These are phyloP conservation scores for Phymanthus crucifer DNA, from an alignment of 92 coral and sea anemone species.

Conservation along the genomic window DNA sequence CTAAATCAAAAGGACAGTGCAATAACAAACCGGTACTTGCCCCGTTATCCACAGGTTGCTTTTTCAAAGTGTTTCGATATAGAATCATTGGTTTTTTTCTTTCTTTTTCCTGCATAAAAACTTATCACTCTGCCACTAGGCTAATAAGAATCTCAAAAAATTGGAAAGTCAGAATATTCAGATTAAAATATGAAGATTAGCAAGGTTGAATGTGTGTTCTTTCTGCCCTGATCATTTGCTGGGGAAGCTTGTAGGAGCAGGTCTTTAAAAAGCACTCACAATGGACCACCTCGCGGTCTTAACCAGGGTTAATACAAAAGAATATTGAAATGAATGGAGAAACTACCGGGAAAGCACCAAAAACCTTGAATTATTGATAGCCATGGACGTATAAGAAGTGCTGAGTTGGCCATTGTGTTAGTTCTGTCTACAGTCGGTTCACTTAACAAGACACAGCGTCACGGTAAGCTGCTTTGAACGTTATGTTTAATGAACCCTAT, in stretches of 20 bases:
- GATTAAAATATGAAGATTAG: neutral
- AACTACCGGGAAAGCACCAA: conserved; percentile 13
- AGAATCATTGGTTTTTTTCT: too few relatives aligned
- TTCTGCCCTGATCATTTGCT: neutral
- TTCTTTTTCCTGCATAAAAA: too few relatives aligned
- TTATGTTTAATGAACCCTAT: conserved; percentile 1
- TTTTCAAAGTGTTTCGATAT: too few relatives aligned
- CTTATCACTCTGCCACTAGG: too few relatives aligned
- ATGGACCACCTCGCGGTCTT: conserved; percentile 11
- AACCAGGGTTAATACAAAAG: conserved; percentile 16
- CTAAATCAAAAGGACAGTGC: neutral
- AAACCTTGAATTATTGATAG: conserved; percentile 22
- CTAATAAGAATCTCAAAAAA: neutral
- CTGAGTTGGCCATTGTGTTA: conserved; percentile 7
- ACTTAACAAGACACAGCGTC: neutral
- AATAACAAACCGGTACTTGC: neutral
- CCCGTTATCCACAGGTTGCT: neutral
- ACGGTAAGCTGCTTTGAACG: conserved; percentile 21
- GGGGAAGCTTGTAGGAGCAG: neutral
- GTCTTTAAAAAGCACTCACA: conserved; percentile 8
- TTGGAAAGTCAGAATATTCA: neutral
- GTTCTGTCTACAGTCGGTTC: conserved; percentile 18
- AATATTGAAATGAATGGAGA: conserved; percentile 27
- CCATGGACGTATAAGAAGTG: neutral
- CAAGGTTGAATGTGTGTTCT: neutral